These are phyloP conservation scores for Mesodorylaimus sp. DNA, from an alignment of 2,888 invertebrate genomes.

Conservation along the genomic window DNA sequence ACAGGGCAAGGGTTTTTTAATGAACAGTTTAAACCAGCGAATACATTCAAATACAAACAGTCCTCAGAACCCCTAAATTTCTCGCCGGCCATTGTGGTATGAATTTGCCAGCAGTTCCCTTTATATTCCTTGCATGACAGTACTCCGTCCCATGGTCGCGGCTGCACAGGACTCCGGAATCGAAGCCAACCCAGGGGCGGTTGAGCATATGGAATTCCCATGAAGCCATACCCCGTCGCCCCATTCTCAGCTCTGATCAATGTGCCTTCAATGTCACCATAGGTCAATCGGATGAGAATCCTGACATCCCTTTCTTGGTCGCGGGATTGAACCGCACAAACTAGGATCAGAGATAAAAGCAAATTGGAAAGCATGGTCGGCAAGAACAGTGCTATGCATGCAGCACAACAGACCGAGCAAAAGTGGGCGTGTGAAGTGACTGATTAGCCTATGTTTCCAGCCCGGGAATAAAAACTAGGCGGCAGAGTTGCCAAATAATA, in stretches of 20 bases:
- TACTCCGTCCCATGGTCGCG: not conserved
- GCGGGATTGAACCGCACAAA: no score
- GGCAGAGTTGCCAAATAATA: no score
- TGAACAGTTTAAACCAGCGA: not conserved
- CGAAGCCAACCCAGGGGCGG: slow-evolving; percentile 5
- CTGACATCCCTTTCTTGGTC: no score
- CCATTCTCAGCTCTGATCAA: not conserved
- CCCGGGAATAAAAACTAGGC: no score
- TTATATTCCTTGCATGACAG: not conserved
- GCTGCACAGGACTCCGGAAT: not conserved
- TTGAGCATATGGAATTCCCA: slow-evolving; percentile 6
- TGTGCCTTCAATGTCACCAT: not conserved
- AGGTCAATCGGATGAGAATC: not conserved
- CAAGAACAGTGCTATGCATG: no score
- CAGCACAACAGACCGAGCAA: no score
- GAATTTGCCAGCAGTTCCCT: not conserved
- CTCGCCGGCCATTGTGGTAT: not conserved
- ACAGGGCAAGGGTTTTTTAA: slow-evolving; percentile 5
- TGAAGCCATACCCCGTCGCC: not conserved
- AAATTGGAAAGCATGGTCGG: no score
- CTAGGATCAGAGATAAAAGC: no score
- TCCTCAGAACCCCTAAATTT: slow-evolving; percentile 7
- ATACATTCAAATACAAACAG: slow-evolving; percentile 9
- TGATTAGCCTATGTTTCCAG: no score
- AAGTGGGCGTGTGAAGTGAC: no score